Base-by-base conservation (phyloP, 2,888 invertebrate species). In the Synergus gifuensis region DNA sequence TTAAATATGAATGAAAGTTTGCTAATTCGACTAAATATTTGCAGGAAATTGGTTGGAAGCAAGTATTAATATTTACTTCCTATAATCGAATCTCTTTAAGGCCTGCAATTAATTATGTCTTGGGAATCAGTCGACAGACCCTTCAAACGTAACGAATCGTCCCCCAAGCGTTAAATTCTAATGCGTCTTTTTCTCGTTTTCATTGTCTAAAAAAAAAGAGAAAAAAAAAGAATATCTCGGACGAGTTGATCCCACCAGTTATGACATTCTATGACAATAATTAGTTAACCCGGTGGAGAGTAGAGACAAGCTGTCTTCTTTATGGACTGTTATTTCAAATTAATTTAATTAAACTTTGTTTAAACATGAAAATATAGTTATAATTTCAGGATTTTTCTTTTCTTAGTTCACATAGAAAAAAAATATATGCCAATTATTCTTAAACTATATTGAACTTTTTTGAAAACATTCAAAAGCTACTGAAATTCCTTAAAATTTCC, bases 141-240 rank as follows among this genome's bases (percentile, higher is more conserved):
- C 60, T 62, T 42, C 62, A 66, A 78, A 73, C 67, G 63, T 82
- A 83, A 84, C 83, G 80, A 86, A 86, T 85, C 81, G 83, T 83
- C 84, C 54, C 69, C 16, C 28, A 54, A 73, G 84, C 84, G 84
- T 85, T 86, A 86, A 85, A 85, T 82, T 86, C 82, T 83, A 83
- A 82, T 85, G 76, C 82, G 76, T 67, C 78, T 80, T 54, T 73
- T 73, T 54, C 36, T 46, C 54, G 54, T 28, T 28, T 1, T 28
- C 22, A 28, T 28, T 28, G 22, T 28, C 22, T 28, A 28, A 28
- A 28, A 28, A 42, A 18, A 8, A 7, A 64, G 42, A 44, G 16
- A 28, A 28, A 5, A 49, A 46, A 49, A 49, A 73, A 16, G 22
- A 49, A 73, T 54, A 36, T 73, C 36, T 54, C 36, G 11, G 36